These are phyloP conservation scores for Pharmacophagus antenor DNA, from an alignment of 2,888 invertebrate species.

Conservation along the genomic window DNA sequence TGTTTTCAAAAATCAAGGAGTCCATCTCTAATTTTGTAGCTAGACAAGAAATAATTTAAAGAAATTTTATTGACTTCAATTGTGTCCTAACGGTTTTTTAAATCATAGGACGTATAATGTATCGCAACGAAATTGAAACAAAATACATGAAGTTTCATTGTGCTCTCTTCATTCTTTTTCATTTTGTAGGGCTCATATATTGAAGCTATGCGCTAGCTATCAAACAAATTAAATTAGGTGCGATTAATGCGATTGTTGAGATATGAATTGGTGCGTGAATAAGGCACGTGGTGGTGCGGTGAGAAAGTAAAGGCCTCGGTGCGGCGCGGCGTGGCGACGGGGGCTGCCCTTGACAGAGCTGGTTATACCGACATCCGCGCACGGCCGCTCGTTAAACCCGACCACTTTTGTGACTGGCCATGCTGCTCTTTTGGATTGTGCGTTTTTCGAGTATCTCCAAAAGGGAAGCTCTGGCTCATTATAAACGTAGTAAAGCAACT, in stretches of 20 bases:
- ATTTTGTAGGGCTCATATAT: no score
- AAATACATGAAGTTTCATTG: no score
- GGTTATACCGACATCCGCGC: constrained; percentile 43
- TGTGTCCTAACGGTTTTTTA: no score
- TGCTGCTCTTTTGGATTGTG: constrained; percentile 2
- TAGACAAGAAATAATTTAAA: no score
- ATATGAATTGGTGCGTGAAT: constrained; percentile 18
- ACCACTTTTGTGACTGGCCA: background rate
- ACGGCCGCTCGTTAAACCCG: constrained; percentile 1
- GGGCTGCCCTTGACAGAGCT: constrained; percentile 72
- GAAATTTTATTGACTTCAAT: no score
- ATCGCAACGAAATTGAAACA: no score
- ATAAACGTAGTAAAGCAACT: background rate
- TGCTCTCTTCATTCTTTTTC: no score
- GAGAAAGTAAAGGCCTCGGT: constrained; percentile 74
- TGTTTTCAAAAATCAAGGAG: background rate
- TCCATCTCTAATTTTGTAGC: background rate
- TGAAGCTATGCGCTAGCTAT: no score
- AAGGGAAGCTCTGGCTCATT: background rate
- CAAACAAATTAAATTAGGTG: no score
- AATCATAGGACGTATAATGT: no score
- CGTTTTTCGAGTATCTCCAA: constrained; percentile 1
- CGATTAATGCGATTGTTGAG: background rate
- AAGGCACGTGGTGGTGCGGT: constrained; percentile 37
- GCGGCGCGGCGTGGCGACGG: constrained; percentile 59